Percentiles rank a stretch among this genome's conserved stretches.
phyloP scores from a whole-genome alignment of 2,888 invertebrate species.

The Halocaridina rubra region DNA sequence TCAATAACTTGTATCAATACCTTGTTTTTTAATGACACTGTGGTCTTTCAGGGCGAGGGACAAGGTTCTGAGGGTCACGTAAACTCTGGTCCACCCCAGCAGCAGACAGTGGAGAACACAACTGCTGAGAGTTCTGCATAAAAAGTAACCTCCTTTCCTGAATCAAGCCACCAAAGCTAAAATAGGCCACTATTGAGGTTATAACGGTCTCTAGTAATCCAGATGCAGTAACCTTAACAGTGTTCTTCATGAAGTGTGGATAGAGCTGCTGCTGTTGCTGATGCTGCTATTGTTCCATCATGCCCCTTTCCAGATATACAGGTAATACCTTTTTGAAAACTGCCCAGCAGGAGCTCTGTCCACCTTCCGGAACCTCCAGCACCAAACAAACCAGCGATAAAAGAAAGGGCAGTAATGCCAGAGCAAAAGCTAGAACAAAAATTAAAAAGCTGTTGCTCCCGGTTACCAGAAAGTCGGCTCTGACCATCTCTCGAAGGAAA shows the following conservation, averaged over 20 bases:
- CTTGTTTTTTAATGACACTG: background rate
- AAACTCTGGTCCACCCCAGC: slow-evolving; percentile 18
- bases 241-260: slow-evolving; percentile 46
- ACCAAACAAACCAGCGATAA: slow-evolving; percentile 57
- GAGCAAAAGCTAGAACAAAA: slow-evolving; percentile 44
- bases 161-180: slow-evolving; percentile 58
- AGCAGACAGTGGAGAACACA: slow-evolving; percentile 63
- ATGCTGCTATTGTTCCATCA: too few relatives aligned
- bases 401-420: slow-evolving; percentile 60
- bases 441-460: slow-evolving; percentile 50
- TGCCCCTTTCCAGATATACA: slow-evolving; percentile 29
- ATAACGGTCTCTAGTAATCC: too few relatives aligned
- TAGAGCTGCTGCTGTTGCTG: slow-evolving; percentile 32
- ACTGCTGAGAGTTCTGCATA: slow-evolving; percentile 63
- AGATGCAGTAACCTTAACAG: background rate
- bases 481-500: slow-evolving; percentile 42
- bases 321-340: slow-evolving; percentile 7
- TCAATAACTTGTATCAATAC: background rate
- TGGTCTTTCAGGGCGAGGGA: slow-evolving; percentile 35
- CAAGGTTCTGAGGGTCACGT: slow-evolving; percentile 46
- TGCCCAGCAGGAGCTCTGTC: slow-evolving; percentile 40
- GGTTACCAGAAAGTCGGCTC: slow-evolving; percentile 62
- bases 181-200: slow-evolving; percentile 3
- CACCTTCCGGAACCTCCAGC: slow-evolving; percentile 56
- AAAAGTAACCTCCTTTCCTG: slow-evolving; percentile 23